Percentiles rank a stretch among this genome's conserved stretches.
Conservation (phyloP, 2,113 vertebrate species). For the Marmota monax region DNA sequence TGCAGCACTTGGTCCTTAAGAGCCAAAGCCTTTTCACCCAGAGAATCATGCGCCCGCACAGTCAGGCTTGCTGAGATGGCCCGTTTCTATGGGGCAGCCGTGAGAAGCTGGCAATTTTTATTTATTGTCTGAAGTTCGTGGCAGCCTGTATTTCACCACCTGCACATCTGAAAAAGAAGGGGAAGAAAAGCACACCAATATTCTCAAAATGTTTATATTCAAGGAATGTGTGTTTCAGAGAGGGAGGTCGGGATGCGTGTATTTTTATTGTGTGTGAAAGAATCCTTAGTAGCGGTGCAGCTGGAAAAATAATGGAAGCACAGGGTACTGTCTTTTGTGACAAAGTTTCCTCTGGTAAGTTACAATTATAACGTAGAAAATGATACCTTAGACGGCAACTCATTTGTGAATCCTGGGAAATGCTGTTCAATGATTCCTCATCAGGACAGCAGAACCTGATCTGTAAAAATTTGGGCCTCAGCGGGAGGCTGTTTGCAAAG, state of each 20-base stretch:
- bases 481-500: slow-evolving; percentile 83
- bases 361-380: slow-evolving; percentile 86
- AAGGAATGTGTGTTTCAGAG: slow-evolving; percentile 82
- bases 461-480: slow-evolving; percentile 87
- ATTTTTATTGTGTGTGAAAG: slow-evolving; percentile 84
- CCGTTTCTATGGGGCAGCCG: slow-evolving; percentile 78
- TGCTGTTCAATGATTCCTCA: slow-evolving; percentile 84
- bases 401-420: slow-evolving; percentile 86
- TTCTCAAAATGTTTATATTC: slow-evolving; percentile 86
- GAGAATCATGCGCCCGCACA: slow-evolving; percentile 46
- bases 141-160: slow-evolving; percentile 87
- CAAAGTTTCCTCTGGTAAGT: slow-evolving; percentile 87
- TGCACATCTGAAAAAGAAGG: slow-evolving; percentile 81
- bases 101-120: slow-evolving; percentile 80
- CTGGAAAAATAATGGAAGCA: slow-evolving; percentile 87
- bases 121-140: slow-evolving; percentile 81
- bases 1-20: slow-evolving; percentile 37
- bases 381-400: slow-evolving; percentile 83
- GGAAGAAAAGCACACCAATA: slow-evolving; percentile 85
- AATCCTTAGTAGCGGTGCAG: slow-evolving; percentile 81
- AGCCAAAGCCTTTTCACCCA: neutral
- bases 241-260: slow-evolving; percentile 83
- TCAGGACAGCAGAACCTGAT: slow-evolving; percentile 84
- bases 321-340: slow-evolving; percentile 84
- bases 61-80: slow-evolving; percentile 56